Base-by-base conservation (phyloP, 1,140 invertebrate genomes). In the Dendroctonus ponderosae region DNA sequence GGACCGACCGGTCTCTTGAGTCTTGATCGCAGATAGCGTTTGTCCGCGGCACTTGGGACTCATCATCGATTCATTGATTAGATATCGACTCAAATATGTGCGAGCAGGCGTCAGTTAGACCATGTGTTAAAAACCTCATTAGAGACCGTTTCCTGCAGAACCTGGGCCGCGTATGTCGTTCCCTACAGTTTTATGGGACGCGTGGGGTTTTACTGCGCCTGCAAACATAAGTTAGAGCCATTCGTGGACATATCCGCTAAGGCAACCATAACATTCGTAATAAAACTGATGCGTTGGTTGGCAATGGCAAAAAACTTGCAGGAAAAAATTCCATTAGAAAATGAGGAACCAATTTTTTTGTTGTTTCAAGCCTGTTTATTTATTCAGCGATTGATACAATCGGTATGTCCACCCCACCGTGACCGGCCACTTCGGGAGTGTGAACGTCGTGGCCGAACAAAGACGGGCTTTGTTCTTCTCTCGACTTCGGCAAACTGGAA, bases 51-150 rank as follows among this genome's bases (percentile, higher is more conserved):
- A 26, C 62, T 64, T 46, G 9, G 15, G 53, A 64, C 62, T 73
- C 73, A 75, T 71, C 72, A 72, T 75, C 73, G 73, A 75, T 75
- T 71, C 72, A 72, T 75, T 75, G 73, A 75, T 75, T 75, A 74
- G 71, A 74, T 73, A 73, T 73, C 71, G 57, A 67, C 63, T 70
- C 73, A 70, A 73, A 75, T 73, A 73, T 72, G 71, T 73, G 70
- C 68, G 69, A 73, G 70, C 64, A 54, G 62, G 65, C 70, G 59
- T 63, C 60, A 71, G 63, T 72, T 70, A 72, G 56, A 49, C 66
- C 65, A 63, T 67, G 72, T 70, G 70, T 72, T 73, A 71, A 72
- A 69, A 72, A 69, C 64, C 72, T 72, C 71, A 69, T 71, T 73
- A 73, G 67, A 67, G 58, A 51, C 44, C 57, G 43, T 60, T 60